phyloP scores from a whole-genome alignment of 2,113 vertebrate genomes.

The Rhizomys pruinosus region DNA sequence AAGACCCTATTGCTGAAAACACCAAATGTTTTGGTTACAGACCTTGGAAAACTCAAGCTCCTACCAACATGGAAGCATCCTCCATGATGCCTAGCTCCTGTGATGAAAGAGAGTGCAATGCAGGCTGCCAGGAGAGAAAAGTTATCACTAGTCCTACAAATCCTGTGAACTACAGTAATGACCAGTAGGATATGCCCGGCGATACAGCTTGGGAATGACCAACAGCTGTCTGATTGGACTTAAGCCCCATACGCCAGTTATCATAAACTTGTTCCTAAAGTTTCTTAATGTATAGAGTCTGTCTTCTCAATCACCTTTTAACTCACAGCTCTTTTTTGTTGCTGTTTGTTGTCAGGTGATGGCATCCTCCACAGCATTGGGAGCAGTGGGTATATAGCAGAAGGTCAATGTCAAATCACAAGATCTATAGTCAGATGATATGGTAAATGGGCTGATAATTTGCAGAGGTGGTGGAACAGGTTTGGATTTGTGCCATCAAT shows the following conservation, averaged over 20 bases:
- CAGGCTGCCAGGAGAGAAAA: not conserved
- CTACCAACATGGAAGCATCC: too few species aligned
- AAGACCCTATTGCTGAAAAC: too few species aligned
- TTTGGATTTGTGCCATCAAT: too few species aligned
- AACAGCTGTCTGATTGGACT: not conserved
- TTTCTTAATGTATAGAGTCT: not conserved
- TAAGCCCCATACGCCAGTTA: not conserved
- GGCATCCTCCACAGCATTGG: not conserved
- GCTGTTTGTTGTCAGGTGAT: not conserved
- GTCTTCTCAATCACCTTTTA: conserved; percentile 13
- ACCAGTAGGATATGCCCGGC: too few species aligned
- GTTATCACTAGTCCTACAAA: not conserved
- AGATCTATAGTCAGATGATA: not conserved
- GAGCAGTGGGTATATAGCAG: not conserved
- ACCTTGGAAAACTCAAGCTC: not conserved
- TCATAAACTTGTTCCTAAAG: not conserved
- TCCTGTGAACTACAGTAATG: too few species aligned
- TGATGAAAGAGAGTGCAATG: not conserved
- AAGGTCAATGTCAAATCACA: not conserved
- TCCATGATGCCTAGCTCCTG: not conserved
- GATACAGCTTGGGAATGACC: not conserved
- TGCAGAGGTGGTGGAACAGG: not conserved
- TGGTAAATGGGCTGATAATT: not conserved
- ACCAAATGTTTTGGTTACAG: not conserved
- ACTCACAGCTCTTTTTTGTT: not conserved